Evolutionary conservation across 2,797 vertebrate genomes (phyloP).

Genomic region (Sarcophilus harrisii): DNA sequence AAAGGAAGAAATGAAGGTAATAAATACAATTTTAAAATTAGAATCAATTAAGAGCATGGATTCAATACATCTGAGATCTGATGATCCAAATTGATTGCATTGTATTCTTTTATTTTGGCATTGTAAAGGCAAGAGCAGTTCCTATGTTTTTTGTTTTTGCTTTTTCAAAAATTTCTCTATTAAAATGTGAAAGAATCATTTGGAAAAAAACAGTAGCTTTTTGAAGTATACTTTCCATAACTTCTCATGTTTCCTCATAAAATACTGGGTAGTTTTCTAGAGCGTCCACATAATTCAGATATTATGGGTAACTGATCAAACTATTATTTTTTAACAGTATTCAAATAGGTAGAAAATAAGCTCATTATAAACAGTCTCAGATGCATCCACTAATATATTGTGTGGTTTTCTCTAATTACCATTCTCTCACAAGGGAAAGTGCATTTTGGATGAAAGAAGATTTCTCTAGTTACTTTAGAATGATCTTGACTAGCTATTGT

Average conservation of each 20-base stretch:
- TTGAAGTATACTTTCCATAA: background rate
- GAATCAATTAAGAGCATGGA: conserved; percentile 20
- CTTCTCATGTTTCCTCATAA: background rate
- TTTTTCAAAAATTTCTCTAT: background rate
- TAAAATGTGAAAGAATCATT: background rate
- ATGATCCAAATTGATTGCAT: conserved; percentile 1
- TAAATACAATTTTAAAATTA: conserved; percentile 39
- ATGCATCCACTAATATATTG: background rate
- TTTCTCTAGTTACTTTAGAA: background rate
- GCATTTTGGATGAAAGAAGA: background rate
- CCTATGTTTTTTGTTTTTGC: background rate
- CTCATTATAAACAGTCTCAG: background rate
- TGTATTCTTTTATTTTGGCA: background rate
- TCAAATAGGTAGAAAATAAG: background rate
- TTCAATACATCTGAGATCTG: conserved; percentile 32
- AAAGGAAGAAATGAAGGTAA: conserved; percentile 60
- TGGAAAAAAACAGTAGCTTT: background rate
- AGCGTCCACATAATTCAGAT: background rate
- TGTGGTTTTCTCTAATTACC: background rate
- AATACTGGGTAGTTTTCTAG: background rate
- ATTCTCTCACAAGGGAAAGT: background rate
- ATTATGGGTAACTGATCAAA: background rate
- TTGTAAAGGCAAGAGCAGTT: background rate
- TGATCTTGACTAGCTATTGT: background rate
- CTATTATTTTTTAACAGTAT: background rate